Evolutionary conservation across 2,888 invertebrate genomes (phyloP).

Genomic region (Fragum sueziense): DNA sequence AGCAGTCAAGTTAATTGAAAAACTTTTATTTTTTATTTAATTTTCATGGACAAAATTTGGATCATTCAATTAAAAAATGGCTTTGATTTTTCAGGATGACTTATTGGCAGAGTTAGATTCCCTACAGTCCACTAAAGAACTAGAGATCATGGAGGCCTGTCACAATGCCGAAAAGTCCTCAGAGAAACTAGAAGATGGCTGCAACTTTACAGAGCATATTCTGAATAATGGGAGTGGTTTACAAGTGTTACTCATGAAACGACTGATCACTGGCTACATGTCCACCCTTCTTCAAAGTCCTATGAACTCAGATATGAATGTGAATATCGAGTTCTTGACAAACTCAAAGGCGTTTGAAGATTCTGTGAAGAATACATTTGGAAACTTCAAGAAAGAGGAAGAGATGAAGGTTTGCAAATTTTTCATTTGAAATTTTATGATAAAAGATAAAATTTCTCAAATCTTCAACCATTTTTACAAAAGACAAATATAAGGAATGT

Average conservation of each 20-base stretch:
- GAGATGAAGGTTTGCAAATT: constrained; percentile 69
- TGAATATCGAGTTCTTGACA: constrained; percentile 88
- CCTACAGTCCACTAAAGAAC: constrained; percentile 90
- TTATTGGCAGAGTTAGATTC: constrained; percentile 83
- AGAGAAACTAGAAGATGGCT: constrained; percentile 93
- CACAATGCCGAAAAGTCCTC: constrained; percentile 91
- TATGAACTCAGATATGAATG: constrained; percentile 91
- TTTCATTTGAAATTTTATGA: too few species aligned
- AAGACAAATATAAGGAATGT: too few species aligned
- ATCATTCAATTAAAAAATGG: too few species aligned
- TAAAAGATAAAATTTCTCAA: too few species aligned
- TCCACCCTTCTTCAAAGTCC: constrained; percentile 90
- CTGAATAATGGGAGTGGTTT: constrained; percentile 91
- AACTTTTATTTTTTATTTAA: background rate
- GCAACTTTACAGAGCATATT: constrained; percentile 91
- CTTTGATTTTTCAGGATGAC: constrained; percentile 87
- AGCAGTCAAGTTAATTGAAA: background rate
- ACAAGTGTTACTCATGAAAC: constrained; percentile 88
- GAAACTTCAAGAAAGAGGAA: constrained; percentile 72
- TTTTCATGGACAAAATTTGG: too few species aligned
- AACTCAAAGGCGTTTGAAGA: constrained; percentile 91
- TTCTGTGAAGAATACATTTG: constrained; percentile 84
- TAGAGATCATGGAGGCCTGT: constrained; percentile 94
- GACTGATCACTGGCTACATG: constrained; percentile 90
- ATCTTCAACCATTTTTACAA: too few species aligned